These are phyloP conservation scores for Camelus bactrianus DNA, from an alignment of 2,113 vertebrate species.

Conservation along the genomic window DNA sequence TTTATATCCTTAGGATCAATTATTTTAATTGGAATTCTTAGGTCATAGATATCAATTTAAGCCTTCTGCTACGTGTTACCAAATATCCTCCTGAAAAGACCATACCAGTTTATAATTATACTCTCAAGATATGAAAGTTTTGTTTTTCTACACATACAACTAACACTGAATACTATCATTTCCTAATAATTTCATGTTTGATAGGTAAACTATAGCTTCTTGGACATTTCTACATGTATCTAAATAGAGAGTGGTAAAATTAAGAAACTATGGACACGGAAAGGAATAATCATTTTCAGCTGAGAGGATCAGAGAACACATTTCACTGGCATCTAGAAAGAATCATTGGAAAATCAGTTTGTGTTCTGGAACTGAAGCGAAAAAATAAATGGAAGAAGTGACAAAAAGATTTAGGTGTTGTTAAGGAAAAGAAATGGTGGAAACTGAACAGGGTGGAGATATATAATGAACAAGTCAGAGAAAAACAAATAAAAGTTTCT, in stretches of 20 bases:
- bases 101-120: neutral
- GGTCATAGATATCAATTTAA: neutral
- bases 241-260: neutral
- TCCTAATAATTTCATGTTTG: neutral
- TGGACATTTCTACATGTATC: neutral
- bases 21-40: neutral
- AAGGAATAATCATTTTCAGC: neutral
- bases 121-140: neutral
- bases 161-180: neutral
- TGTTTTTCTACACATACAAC: neutral
- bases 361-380: neutral
- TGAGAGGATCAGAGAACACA: neutral
- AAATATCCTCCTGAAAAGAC: neutral
- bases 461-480: neutral
- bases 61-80: neutral
- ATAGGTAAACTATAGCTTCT: neutral
- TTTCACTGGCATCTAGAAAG: neutral
- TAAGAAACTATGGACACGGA: neutral
- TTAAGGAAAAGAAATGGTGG: neutral
- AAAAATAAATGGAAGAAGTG: conserved; percentile 12
- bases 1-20: neutral
- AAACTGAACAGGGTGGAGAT: neutral
- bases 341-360: neutral
- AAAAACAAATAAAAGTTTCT: neutral
- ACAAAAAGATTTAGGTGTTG: neutral